Evolutionary conservation across 2,797 vertebrate species (phyloP), one percentile per base, ranked within the genome.

Genomic region (Acanthiza pusilla): DNA sequence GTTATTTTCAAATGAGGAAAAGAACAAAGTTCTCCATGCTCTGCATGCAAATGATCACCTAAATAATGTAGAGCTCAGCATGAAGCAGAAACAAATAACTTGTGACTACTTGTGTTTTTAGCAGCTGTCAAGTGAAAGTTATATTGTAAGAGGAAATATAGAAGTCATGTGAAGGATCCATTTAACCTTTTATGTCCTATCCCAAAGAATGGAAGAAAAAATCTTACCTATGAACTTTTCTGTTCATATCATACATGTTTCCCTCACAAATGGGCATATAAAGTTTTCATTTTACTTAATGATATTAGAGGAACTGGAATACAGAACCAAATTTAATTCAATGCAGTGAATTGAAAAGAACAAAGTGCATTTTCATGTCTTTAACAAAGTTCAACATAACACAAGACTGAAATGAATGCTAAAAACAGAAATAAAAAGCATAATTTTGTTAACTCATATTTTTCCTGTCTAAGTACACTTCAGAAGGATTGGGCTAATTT

Each of bases 91-190:
- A 95, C 75, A 96, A 97, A 92, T 96, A 97, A 93, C 94, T 95
- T 93, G 88, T 97, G 96, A 97, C 71, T 65, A 90, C 91, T 97
- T 97, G 89, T 94, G 94, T 96, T 97, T 96, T 95, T 93, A 97
- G 89, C 91, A 96, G 91, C 88, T 97, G 93, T 97, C 95, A 96
- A 85, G 88, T 85, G 93, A 84, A 97, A 94, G 68, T 91, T 77
- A 7, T 76, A 72, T 81, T 68, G 18, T 57, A 89, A 86, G 95
- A 96, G 88, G 93, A 96, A 96, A 93, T 55, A 75, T 40, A 94
- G 57, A 48, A 91, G 60, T 77, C 66, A 86, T 68, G 71, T 82
- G 30, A 82, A 94, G 55, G 66, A 97, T 96, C 91, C 48, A 51
- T 92, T 97, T 96, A 95, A 92, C 73, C 71, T 95, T 96, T 89